Evolutionary conservation across 2,888 invertebrate species (phyloP), one percentile per base, ranked within the genome.

Genomic region (Teinopalpus imperialis): DNA sequence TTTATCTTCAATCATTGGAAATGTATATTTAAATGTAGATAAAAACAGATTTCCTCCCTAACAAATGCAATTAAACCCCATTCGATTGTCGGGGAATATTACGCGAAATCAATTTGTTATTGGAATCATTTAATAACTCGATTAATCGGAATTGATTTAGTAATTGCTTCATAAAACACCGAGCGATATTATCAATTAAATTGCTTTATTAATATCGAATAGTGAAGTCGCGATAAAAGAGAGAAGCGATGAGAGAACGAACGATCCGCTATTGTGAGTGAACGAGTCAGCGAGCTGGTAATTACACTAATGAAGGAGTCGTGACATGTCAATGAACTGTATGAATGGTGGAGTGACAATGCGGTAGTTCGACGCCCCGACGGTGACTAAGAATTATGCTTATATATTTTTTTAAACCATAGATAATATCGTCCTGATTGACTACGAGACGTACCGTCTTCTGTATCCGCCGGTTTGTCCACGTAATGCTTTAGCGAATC

Each of bases 241-340:
- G 20, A 20, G 27, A 43, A 35, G 27, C 23, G 32, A 36, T 26
- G 45, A 46, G 46, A 18, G 43, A 45, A 18, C 36, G 45, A 45
- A 40, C 21, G 44, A 41, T 36, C 24, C 21, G 34, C 48, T 18
- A 41, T 50, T 49, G 45, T 40, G 43, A 50, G 35, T 50, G 44
- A 42, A 29, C 32, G 49, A 44, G 13, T 31, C 13, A 39, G 43
- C 16, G 36, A 18, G 34, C 21, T 43, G 21, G 40, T 54, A 50
- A 54, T 52, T 50, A 50, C 41, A 36, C 43, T 56, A 56, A 56
- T 51, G 50, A 51, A 43, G 27, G 32, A 47, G 48, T 54, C 49
- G 50, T 42, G 47, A 43, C 45, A 53, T 53, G 51, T 50, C 49
- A 51, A 32, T 50, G 54, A 56, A 54, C 51, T 47, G 21, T 16